Evolutionary conservation across 2,113 vertebrate genomes (phyloP).

Genomic region (Pteruthius melanotis): DNA sequence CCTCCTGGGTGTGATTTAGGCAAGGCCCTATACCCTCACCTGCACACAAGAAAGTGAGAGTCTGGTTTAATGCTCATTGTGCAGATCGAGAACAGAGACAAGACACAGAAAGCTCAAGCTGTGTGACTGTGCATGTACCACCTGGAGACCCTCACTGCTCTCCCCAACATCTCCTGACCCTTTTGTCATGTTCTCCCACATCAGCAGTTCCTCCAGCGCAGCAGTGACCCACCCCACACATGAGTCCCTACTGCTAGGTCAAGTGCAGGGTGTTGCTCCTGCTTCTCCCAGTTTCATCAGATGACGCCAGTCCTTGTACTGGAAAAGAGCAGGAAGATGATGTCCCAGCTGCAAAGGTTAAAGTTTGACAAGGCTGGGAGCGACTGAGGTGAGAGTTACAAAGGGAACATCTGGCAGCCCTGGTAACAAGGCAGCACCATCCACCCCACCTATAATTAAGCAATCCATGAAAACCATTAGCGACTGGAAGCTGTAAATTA

Average conservation of each 20-base stretch:
- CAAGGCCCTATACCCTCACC: accelerated
- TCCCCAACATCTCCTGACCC: background rate
- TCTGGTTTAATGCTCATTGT: background rate
- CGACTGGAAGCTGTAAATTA: background rate
- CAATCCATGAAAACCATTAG: background rate
- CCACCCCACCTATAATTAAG: background rate
- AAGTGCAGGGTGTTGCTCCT: background rate
- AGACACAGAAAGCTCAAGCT: background rate
- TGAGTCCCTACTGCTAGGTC: accelerated
- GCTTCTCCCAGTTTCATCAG: background rate
- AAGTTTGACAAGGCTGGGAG: background rate
- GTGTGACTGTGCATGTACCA: background rate
- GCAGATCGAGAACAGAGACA: background rate
- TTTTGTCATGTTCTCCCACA: accelerated
- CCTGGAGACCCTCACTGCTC: background rate
- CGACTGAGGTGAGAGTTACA: accelerated
- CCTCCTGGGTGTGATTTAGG: background rate
- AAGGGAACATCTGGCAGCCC: background rate
- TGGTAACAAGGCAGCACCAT: background rate
- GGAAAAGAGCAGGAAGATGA: accelerated
- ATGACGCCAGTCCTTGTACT: background rate
- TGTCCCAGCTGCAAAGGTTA: background rate
- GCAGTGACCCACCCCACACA: accelerated
- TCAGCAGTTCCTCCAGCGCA: background rate
- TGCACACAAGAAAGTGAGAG: accelerated